These are phyloP conservation scores for Drosophila orena DNA, from an alignment of 1,140 invertebrate species.

Conservation along the genomic window DNA sequence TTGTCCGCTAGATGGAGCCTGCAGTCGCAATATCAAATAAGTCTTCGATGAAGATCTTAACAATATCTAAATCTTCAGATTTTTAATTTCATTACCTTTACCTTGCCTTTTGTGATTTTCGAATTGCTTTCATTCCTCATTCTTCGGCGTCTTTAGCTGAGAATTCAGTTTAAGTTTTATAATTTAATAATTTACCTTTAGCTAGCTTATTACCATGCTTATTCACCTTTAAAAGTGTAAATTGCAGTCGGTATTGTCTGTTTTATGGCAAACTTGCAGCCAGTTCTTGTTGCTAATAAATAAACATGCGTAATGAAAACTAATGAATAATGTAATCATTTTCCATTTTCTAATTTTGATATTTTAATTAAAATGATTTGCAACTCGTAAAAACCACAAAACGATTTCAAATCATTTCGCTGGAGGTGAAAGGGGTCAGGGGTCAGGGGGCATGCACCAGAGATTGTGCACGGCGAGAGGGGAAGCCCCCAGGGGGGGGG, in stretches of 20 bases:
- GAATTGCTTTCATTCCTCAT: no score
- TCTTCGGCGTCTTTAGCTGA: no score
- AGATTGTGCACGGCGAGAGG: background rate
- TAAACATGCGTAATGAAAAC: slow-evolving; percentile 83
- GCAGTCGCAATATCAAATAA: slow-evolving; percentile 4
- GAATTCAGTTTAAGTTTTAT: background rate
- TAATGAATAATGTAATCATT: slow-evolving; percentile 85
- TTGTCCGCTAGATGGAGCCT: slow-evolving; percentile 68
- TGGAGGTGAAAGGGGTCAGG: background rate
- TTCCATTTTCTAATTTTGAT: slow-evolving; percentile 84
- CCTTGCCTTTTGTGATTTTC: no score
- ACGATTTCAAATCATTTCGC: slow-evolving; percentile 84
- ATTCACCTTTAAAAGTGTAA: slow-evolving; percentile 2
- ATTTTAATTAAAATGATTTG: slow-evolving; percentile 85
- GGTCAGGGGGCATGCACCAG: background rate
- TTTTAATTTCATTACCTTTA: no score
- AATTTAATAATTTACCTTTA: no score
- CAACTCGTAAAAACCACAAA: slow-evolving; percentile 84
- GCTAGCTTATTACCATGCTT: no score
- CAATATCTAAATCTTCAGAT: no score
- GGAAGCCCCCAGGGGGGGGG: slow-evolving; percentile 7
- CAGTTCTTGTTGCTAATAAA: slow-evolving; percentile 63
- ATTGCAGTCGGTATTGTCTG: slow-evolving; percentile 1
- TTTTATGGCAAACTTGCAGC: background rate
- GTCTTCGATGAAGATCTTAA: no score